phyloP scores from a whole-genome alignment of 2,113 vertebrate species.

The Asarcornis scutulata region DNA sequence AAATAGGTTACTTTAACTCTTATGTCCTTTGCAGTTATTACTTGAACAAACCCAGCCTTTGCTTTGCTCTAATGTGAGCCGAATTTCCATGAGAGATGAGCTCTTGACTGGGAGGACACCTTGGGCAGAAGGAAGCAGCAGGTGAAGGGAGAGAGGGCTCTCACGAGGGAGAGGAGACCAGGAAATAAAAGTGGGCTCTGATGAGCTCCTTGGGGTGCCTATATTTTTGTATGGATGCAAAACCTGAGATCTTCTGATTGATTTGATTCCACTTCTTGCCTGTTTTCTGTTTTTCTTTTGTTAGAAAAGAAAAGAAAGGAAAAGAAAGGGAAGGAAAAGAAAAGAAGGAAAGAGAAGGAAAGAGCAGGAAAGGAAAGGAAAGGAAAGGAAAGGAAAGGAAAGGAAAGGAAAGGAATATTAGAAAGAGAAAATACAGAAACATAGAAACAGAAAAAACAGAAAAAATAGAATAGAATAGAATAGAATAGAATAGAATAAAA shows the following conservation, averaged over 20 bases:
- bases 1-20: neutral
- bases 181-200: neutral
- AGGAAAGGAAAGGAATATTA: too few relatives aligned
- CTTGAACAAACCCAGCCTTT: neutral
- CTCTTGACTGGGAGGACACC: neutral
- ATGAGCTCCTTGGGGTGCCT: neutral
- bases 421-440: too few relatives aligned
- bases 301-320: neutral
- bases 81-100: neutral
- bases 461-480: too few relatives aligned
- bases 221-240: neutral
- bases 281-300: neutral
- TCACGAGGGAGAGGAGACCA: neutral
- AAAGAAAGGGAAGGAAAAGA: too few relatives aligned
- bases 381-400: too few relatives aligned
- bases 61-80: neutral
- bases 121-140: neutral
- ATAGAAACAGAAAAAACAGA: too few relatives aligned
- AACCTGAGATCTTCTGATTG: neutral
- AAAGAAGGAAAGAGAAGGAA: too few relatives aligned
- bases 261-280: neutral
- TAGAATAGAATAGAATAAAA: too few relatives aligned
- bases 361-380: too few relatives aligned
- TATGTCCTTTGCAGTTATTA: neutral
- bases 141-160: neutral